Base-by-base conservation (phyloP, 2,113 vertebrate genomes). In the Platanista minor region DNA sequence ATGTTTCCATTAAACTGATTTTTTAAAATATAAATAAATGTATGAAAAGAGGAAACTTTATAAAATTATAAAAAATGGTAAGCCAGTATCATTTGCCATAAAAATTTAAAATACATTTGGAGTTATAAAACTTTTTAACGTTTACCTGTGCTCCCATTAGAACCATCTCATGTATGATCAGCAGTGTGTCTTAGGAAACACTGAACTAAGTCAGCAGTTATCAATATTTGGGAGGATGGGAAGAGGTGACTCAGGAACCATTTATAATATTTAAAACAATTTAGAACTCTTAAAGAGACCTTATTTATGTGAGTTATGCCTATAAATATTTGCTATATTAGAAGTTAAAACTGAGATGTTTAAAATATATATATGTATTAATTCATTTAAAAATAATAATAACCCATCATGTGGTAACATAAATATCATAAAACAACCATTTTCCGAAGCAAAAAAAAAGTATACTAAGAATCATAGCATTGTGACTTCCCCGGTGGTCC, bases 341-440 rank as follows among this genome's bases (percentile, higher is more conserved):
- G 64, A 74, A 62, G 27, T 57, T 77, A 82, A 92, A 86, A 23
- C 12, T 67, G 61, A 36, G 8, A 3, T 46, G 4, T 78, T 87
- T 66, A 77, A 94, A 91, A 61, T 84, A 67, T 33, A 67, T 33
- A 69, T 80, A 43, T 59, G 77, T 69, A 49, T 59, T 23, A 66
- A 87, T 93, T 94, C 23, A 87, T 29, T 91, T 90, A 67, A 85
- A 83, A 92, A 80, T 49, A 77, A 61, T 18, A 62, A 64, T 80
- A 89, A 29, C 8, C 33, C 17, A 87, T 77, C 18, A 80, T 61
- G 25, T 59, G 12, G 23, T 75, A 80, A 67, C 21, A 90, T 64
- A 96, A 93, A 52, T 91, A 87, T 91, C 13, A 64, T 52, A 72
- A 41, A 94, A 12, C 27, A 90, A 62, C 25, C 54, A 12, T 71